Evolutionary conservation across 2,888 invertebrate species (phyloP).

Genomic region (Mesopsocus fuscifrons): DNA sequence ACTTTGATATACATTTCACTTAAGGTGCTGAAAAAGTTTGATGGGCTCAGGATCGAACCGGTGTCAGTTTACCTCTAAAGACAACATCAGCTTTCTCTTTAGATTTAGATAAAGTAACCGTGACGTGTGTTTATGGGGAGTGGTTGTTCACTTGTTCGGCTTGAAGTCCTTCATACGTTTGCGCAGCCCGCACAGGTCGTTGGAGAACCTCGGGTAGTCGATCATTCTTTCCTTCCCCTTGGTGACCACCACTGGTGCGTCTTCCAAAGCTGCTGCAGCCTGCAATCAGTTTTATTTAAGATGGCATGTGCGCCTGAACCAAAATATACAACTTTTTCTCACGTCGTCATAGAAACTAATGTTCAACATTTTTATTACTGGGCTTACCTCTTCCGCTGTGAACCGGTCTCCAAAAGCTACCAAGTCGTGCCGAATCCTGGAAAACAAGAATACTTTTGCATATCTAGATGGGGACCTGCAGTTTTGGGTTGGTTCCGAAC

Average conservation of each 20-base stretch:
- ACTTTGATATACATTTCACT: too few relatives aligned
- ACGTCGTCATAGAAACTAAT: neutral
- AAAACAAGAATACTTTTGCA: constrained; percentile 14
- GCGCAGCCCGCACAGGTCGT: constrained; percentile 35
- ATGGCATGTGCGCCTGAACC: too few relatives aligned
- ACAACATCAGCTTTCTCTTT: too few relatives aligned
- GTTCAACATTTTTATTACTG: neutral
- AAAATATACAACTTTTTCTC: too few relatives aligned
- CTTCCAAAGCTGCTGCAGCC: constrained; percentile 35
- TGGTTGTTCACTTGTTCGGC: too few relatives aligned
- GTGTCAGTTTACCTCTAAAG: too few relatives aligned
- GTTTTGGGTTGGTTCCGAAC: too few relatives aligned
- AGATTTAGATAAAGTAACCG: too few relatives aligned
- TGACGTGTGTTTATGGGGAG: too few relatives aligned
- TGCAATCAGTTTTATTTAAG: constrained; percentile 13
- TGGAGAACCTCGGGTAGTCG: constrained; percentile 42
- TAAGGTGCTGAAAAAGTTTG: too few relatives aligned
- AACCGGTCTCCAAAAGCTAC: constrained; percentile 45
- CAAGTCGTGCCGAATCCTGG: constrained; percentile 41
- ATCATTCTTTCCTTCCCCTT: constrained; percentile 33
- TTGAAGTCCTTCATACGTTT: constrained; percentile 23
- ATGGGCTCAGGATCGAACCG: too few relatives aligned
- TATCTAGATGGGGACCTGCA: too few relatives aligned
- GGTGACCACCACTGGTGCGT: constrained; percentile 33
- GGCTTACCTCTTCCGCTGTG: constrained; percentile 34